Evolutionary conservation across 1,140 invertebrate species (phyloP).

Genomic region (Adelges cooleyi): DNA sequence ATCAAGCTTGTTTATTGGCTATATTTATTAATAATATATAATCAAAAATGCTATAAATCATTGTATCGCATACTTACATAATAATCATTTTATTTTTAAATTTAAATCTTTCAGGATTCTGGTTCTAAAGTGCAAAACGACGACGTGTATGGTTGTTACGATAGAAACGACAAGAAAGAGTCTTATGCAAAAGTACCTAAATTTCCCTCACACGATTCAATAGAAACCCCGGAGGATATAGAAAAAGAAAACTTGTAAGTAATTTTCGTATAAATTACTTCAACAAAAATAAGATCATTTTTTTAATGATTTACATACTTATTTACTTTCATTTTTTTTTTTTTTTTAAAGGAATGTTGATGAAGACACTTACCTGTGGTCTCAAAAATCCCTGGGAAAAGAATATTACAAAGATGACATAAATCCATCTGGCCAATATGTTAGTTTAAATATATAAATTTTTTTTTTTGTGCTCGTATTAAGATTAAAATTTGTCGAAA

Average conservation of each 20-base stretch:
- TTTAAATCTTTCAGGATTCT: no score
- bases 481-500: no score
- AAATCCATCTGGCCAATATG: conserved; percentile 4
- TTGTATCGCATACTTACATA: no score
- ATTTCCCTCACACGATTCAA: conserved; percentile 12
- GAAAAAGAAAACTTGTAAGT: conserved; percentile 17
- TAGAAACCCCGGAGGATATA: conserved; percentile 10
- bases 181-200: background rate
- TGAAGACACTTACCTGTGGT: conserved; percentile 9
- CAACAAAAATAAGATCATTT: no score
- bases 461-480: no score
- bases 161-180: conserved; percentile 5
- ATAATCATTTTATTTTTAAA: no score
- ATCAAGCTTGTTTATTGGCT: no score
- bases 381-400: conserved; percentile 11
- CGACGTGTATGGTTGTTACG: background rate
- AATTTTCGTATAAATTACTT: no score
- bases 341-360: conserved; percentile 2
- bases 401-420: conserved; percentile 21
- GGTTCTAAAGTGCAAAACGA: background rate
- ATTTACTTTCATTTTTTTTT: background rate
- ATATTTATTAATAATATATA: no score
- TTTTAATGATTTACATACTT: background rate
- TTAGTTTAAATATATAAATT: conserved; percentile 9
- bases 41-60: no score